These are phyloP conservation scores for Calephelis virginiensis DNA, from an alignment of 1,140 invertebrate species.

Conservation along the genomic window DNA sequence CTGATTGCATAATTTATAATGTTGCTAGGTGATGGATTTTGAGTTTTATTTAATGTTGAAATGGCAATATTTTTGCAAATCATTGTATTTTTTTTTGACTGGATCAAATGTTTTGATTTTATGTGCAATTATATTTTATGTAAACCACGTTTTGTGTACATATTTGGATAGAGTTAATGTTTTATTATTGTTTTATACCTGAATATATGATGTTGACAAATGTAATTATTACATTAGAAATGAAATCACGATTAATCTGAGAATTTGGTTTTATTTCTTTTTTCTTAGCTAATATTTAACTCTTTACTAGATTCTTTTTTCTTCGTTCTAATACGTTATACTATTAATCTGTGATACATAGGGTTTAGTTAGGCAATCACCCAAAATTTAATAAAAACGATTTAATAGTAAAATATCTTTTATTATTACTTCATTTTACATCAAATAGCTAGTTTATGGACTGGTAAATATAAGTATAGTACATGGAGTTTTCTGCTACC, in stretches of 20 bases:
- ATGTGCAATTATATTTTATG: slow-evolving; percentile 37
- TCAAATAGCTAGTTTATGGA: no score
- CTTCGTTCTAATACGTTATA: neutral
- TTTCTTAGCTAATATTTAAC: neutral
- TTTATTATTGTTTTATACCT: slow-evolving; percentile 32
- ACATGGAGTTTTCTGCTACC: no score
- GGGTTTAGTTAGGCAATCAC: slow-evolving; percentile 14
- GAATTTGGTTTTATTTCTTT: slow-evolving; percentile 37
- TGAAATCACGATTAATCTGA: slow-evolving; percentile 34
- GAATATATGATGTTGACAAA: slow-evolving; percentile 32
- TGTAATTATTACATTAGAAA: slow-evolving; percentile 35
- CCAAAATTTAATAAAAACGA: slow-evolving; percentile 13
- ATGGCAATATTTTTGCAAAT: slow-evolving; percentile 22
- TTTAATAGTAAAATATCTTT: slow-evolving; percentile 14
- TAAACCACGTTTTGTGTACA: slow-evolving; percentile 21
- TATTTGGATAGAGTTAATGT: slow-evolving; percentile 21
- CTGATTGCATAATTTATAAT: slow-evolving; percentile 68
- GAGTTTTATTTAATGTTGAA: slow-evolving; percentile 28
- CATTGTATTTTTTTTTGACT: slow-evolving; percentile 33
- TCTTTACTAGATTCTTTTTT: neutral
- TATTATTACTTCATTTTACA: neutral
- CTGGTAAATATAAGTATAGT: no score
- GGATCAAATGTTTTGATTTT: slow-evolving; percentile 46
- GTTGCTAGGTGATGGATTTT: slow-evolving; percentile 43
- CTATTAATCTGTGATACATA: slow-evolving; percentile 14